Evolutionary conservation across 2,888 invertebrate species (phyloP), one percentile per base, ranked within the genome.

Genomic region (Acanthosepion esculentum): DNA sequence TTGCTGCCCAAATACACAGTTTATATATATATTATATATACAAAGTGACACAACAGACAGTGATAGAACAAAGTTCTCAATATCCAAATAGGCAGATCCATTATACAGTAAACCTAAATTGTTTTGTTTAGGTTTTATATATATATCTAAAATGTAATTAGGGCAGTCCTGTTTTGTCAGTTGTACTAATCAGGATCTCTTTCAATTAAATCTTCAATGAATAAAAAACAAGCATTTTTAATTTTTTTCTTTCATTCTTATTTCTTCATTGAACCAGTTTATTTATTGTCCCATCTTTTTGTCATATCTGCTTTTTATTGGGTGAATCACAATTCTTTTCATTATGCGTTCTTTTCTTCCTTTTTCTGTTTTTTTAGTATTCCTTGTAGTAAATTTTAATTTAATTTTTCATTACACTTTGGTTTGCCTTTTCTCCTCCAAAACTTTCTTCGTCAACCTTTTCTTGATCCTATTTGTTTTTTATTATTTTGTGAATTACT

Each of bases 141-240:
- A 78, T n/a, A n/a, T n/a, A 78, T n/a, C 15, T 41, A 41, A 1
- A 41, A 41, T 41, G 41, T 41, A n/a, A 78, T n/a, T 78, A 78
- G 78, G 8, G 12, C n/a, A 78, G 78, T n/a, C n/a, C 78, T 78
- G n/a, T 78, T 78, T 78, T n/a, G n/a, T 78, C 78, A 78, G n/a
- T n/a, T 78, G 78, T n/a, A 78, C 78, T 78, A 78, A 78, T 78
- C 78, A 78, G 78, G n/a, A 10, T 78, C n/a, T 78, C n/a, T 7
- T 78, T 78, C 78, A 78, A 78, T 78, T 78, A 78, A 78, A 78
- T 78, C 78, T n/a, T n/a, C n/a, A n/a, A n/a, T n/a, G n/a, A 78
- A 78, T 78, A 78, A 78, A 78, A n/a, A n/a, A n/a, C n/a, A n/a
- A n/a, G n/a, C n/a, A n/a, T 29, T 78, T 29, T 78, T 78, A 7